These are phyloP conservation scores for Sebastes miniatus DNA, from an alignment of 2,797 vertebrate species.

Conservation along the genomic window DNA sequence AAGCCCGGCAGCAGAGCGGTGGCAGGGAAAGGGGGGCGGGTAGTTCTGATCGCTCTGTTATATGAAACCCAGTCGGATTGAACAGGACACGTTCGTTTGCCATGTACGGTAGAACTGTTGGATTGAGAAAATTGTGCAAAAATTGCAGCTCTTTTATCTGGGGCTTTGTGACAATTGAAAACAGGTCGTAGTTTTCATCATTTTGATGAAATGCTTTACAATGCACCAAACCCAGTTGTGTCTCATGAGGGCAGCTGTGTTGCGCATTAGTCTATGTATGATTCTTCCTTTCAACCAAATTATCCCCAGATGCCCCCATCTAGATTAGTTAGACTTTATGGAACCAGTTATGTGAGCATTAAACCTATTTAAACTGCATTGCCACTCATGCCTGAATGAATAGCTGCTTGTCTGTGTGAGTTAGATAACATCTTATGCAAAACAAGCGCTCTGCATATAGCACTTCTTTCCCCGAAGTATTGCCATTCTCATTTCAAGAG, in stretches of 20 bases:
- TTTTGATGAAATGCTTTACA: constrained; percentile 52
- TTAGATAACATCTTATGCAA: constrained; percentile 10
- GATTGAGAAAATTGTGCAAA: constrained; percentile 22
- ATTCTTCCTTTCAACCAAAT: constrained; percentile 58
- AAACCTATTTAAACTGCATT: constrained; percentile 32
- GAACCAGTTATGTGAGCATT: constrained; percentile 25
- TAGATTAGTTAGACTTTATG: constrained; percentile 41
- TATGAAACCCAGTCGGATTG: constrained; percentile 47
- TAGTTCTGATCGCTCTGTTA: constrained; percentile 43
- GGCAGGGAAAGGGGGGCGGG: constrained; percentile 57
- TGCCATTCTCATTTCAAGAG: constrained; percentile 20
- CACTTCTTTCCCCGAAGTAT: background rate
- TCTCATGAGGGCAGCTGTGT: constrained; percentile 55
- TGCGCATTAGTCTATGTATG: constrained; percentile 46
- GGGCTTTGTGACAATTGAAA: constrained; percentile 55
- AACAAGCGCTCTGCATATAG: background rate
- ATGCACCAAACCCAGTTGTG: constrained; percentile 27
- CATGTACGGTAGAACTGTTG: constrained; percentile 20
- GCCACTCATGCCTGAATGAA: constrained; percentile 21
- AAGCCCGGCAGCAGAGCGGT: constrained; percentile 73
- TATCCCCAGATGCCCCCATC: constrained; percentile 59
- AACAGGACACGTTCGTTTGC: constrained; percentile 23
- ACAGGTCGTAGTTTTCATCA: constrained; percentile 51
- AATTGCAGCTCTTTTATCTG: constrained; percentile 17
- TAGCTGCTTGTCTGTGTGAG: constrained; percentile 10